Evolutionary conservation across 2,888 invertebrate genomes (phyloP).

Genomic region (Itoplectis maculator): DNA sequence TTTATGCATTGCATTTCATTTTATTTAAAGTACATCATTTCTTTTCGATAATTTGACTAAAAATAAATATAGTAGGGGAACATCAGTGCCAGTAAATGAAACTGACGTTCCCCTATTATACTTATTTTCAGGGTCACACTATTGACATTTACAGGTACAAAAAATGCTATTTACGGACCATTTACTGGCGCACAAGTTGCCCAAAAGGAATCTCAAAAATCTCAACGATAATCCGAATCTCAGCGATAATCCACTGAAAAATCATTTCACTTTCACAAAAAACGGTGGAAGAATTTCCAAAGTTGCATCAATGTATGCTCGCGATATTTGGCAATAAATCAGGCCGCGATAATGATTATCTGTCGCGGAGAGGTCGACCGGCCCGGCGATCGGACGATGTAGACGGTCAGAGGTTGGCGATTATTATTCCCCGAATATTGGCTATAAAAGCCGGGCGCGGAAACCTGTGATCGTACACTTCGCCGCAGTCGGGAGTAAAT

Average conservation of each 20-base stretch:
- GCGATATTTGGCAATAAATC: constrained; percentile 12
- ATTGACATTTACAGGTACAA: too few relatives aligned
- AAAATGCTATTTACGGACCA: too few relatives aligned
- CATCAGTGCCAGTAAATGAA: too few relatives aligned
- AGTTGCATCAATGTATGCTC: not conserved
- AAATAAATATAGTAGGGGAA: not conserved
- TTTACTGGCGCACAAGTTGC: too few relatives aligned
- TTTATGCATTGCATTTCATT: not conserved
- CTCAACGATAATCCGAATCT: too few relatives aligned
- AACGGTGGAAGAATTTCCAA: not conserved
- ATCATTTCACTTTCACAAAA: not conserved
- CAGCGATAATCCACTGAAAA: not conserved
- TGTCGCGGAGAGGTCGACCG: constrained; percentile 1
- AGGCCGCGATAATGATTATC: constrained; percentile 22
- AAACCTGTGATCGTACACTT: constrained; percentile 45
- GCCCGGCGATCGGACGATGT: constrained; percentile 6
- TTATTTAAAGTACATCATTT: not conserved
- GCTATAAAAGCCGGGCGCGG: constrained; percentile 55
- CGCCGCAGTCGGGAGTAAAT: constrained; percentile 45
- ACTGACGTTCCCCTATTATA: too few relatives aligned
- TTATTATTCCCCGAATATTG: constrained; percentile 35
- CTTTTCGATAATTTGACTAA: not conserved
- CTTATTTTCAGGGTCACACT: too few relatives aligned
- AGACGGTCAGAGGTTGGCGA: constrained; percentile 63
- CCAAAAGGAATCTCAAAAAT: too few relatives aligned